Base-by-base conservation (phyloP, 2,113 vertebrate species). In the Oreotrochilus melanogaster region DNA sequence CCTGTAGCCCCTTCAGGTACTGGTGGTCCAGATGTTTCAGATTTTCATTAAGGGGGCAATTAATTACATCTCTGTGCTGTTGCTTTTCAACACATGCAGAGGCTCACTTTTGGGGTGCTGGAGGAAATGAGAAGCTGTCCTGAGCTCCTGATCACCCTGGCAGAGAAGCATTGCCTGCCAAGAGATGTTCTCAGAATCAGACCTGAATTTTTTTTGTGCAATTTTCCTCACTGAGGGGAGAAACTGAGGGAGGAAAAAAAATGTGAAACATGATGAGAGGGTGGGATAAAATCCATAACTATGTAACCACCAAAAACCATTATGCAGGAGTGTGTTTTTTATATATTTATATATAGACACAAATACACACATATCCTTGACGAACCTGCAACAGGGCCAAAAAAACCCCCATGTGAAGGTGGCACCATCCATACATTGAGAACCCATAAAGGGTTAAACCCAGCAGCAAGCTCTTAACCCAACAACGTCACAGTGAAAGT, bases 351-450 rank as follows among this genome's bases (percentile, higher is more conserved):
- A 48, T 23, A 48, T 9, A 48, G 10, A 48, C 11, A 48, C 22
- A 48, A 23, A 48, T 48, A 48, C 22, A 48, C 21, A 27, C 2
- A 17, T 13, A 15, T 1, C 0, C 39, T 14, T 6, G 37, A 37
- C 11, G 47, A 42, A 76, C 9, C 35, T 45, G 7, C 54, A 69
- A 18, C 7, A 14, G 53, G 19, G 58, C 58, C 37, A 19, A 35
- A 71, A 50, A n/a, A 62, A 39, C 11, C 39, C 0, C 0, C 6
- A 9, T 3, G 10, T 0, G 4, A 60, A 73, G 39, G 7, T 24
- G 31, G 18, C 50, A 27, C 71, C 67, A 42, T 22, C 51, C 8
- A 4, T 6, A 23, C 1, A 0, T 5, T 64, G 50, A 45, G 65
- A 33, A 53, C 28, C 62, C 65, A 3, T 9, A 90, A 95, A 73